These are phyloP conservation scores for Blera fallax DNA, from an alignment of 2,888 invertebrate genomes.

Conservation along the genomic window DNA sequence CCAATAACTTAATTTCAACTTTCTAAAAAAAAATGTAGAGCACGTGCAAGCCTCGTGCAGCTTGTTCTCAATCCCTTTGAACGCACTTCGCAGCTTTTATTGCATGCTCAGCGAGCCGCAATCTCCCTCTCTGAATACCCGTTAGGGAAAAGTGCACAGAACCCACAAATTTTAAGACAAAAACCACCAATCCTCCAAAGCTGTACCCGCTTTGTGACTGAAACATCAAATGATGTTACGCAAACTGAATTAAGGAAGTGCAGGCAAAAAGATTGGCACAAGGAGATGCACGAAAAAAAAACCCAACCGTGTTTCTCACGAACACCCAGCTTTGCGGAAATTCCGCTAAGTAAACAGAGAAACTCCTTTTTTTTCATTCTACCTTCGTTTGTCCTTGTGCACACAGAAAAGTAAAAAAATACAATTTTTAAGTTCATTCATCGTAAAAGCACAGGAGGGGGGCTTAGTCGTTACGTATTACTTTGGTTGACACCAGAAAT, in stretches of 20 bases:
- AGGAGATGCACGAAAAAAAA: neutral
- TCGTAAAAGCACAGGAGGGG: neutral
- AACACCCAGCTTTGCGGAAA: constrained; percentile 33
- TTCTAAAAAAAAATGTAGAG: neutral
- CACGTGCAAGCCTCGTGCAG: neutral
- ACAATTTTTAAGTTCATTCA: constrained; percentile 42
- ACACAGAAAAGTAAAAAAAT: constrained; percentile 32
- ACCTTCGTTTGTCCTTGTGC: constrained; percentile 17
- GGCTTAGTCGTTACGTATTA: neutral
- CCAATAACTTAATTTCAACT: too few relatives aligned
- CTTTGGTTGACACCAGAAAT: neutral
- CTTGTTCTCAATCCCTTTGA: too few relatives aligned
- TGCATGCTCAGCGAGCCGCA: neutral
- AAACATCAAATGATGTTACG: constrained; percentile 34
- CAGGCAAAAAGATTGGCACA: constrained; percentile 30
- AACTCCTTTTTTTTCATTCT: neutral
- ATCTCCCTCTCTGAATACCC: neutral
- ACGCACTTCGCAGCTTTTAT: neutral
- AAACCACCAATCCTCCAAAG: neutral
- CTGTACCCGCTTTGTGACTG: constrained; percentile 15
- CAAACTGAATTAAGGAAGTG: constrained; percentile 61
- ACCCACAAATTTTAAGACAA: constrained; percentile 16
- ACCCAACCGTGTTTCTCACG: neutral
- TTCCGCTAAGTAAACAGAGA: constrained; percentile 41
- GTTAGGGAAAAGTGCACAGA: neutral